Percentiles rank a stretch among this genome's conserved stretches.
phyloP scores from a whole-genome alignment of 1,140 invertebrate species.

The Drosophila trapezifrons region DNA sequence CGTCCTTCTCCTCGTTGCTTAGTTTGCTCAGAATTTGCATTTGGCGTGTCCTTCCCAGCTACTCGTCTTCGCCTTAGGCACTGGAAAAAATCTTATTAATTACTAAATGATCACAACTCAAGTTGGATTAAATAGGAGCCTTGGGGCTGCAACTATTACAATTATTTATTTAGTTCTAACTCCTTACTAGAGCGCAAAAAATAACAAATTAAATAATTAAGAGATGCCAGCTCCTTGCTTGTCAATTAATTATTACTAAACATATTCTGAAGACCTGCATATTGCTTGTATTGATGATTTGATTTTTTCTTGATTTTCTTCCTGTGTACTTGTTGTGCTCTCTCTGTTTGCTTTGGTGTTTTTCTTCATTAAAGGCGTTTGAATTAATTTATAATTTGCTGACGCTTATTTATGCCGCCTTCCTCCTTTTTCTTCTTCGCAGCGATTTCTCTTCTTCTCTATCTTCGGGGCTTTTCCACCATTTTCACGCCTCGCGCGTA shows the following conservation, averaged over 20 bases:
- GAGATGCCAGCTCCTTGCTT: too few relatives aligned
- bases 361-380: conserved; percentile 80
- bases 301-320: neutral
- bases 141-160: neutral
- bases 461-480: conserved; percentile 22
- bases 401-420: conserved; percentile 69
- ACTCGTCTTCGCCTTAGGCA: neutral
- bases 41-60: conserved; percentile 36
- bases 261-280: too few relatives aligned
- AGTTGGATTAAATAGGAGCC: neutral
- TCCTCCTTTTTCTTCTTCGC: conserved; percentile 7
- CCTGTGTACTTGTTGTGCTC: conserved; percentile 1
- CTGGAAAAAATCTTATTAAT: conserved; percentile 2
- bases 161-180: too few relatives aligned
- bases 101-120: too few relatives aligned
- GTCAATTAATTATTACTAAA: too few relatives aligned
- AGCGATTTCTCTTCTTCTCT: conserved; percentile 12
- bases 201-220: too few relatives aligned
- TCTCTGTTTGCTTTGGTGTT: conserved; percentile 57
- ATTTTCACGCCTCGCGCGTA: conserved; percentile 75
- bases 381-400: conserved; percentile 82
- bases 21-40: conserved; percentile 49
- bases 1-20: conserved; percentile 16
- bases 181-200: too few relatives aligned
- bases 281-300: too few relatives aligned